These are phyloP conservation scores for Chrysotoxum bicinctum DNA, from an alignment of 2,888 invertebrate genomes.

Conservation along the genomic window DNA sequence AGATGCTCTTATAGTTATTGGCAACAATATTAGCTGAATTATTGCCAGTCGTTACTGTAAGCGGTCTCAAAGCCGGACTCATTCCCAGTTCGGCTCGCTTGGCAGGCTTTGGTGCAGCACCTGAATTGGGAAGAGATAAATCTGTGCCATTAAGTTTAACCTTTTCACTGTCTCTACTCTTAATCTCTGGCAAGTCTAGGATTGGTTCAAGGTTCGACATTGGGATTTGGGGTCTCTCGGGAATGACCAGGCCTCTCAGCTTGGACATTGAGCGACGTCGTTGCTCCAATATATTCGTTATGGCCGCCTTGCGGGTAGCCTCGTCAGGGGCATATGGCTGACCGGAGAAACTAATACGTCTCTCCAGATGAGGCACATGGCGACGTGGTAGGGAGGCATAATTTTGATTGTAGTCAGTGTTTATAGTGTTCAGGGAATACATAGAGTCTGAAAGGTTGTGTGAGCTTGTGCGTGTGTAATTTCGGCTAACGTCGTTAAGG, in stretches of 20 bases:
- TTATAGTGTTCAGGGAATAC: slow-evolving; percentile 79
- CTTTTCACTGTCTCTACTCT: slow-evolving; percentile 86
- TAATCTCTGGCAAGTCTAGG: slow-evolving; percentile 91
- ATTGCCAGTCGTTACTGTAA: slow-evolving; percentile 74
- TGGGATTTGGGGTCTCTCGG: slow-evolving; percentile 85
- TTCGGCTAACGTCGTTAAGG: slow-evolving; percentile 78
- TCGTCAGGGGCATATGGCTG: slow-evolving; percentile 78
- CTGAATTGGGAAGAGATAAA: slow-evolving; percentile 73
- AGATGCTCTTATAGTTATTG: slow-evolving; percentile 76
- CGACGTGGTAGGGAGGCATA: slow-evolving; percentile 76
- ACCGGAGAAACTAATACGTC: slow-evolving; percentile 82
- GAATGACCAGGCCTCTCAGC: slow-evolving; percentile 93
- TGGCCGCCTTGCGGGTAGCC: slow-evolving; percentile 84
- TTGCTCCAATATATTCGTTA: slow-evolving; percentile 90
- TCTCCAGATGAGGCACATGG: slow-evolving; percentile 73
- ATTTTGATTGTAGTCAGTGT: slow-evolving; percentile 76
- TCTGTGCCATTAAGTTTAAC: slow-evolving; percentile 80
- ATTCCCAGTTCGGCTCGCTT: slow-evolving; percentile 72
- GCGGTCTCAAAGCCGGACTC: slow-evolving; percentile 70
- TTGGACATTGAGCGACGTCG: slow-evolving; percentile 91
- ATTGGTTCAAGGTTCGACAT: slow-evolving; percentile 83
- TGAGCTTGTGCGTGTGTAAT: slow-evolving; percentile 77
- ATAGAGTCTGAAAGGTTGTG: slow-evolving; percentile 79
- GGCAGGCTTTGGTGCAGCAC: slow-evolving; percentile 73
- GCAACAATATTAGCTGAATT: slow-evolving; percentile 78